Base-by-base conservation (phyloP, 2,113 vertebrate genomes). In the Oncorhynchus clarkii region DNA sequence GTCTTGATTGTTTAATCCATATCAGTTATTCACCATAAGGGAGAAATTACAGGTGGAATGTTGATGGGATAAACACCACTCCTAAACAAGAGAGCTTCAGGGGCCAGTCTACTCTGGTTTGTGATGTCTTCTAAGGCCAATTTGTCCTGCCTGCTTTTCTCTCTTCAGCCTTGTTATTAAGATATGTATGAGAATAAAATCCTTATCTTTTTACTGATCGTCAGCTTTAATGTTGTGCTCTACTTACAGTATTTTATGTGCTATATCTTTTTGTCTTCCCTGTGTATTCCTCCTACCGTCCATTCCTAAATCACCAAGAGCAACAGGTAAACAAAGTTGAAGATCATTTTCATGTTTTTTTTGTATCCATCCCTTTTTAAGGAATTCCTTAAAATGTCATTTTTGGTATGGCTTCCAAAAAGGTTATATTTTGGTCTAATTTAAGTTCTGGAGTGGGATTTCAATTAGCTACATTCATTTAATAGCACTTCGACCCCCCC, bases 1-100 rank as follows among this genome's bases (percentile, higher is more conserved):
- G 82, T 86, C 86, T 86, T 91, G 92, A 90, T 91, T 93, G 89
- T 90, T 90, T 91, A 88, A 90, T 93, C 87, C 88, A 83, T 91
- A 91, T 92, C 88, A 90, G 85, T 90, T 89, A 92, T 89, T 78
- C 78, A 78, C 85, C 86, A 87, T 90, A 87, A 89, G 91, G 88
- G 86, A 89, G 76, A 89, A 89, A 92, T 92, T 87, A 91, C 87
- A 90, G 90, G 90, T 91, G 85, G 84, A 87, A 85, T 84, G 80
- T 73, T 84, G 86, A 86, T 80, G 82, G 82, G 84, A 90, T 88
- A 89, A 89, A 92, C 78, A 84, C 73, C 80, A 84, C 80, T 78
- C 85, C 39, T 45, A 45, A 87, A 88, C 81, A 85, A 88, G 89
- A 88, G 89, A 88, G 88, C 59, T 80, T 39, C 34, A 66, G 39